Base-by-base conservation (phyloP, 2,888 invertebrate genomes). In the Hirtodrosophila trivittata region DNA sequence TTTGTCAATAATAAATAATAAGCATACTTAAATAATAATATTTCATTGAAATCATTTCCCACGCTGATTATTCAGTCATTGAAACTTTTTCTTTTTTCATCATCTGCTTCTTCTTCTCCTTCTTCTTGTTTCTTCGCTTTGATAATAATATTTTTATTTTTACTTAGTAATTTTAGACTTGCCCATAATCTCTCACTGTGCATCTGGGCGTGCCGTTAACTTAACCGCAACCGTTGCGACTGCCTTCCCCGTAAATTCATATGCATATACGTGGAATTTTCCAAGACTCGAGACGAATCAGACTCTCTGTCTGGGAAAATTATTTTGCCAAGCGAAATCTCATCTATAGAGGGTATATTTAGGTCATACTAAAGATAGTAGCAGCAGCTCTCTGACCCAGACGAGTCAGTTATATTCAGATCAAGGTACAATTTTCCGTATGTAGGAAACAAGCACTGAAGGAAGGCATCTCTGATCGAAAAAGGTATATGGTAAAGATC, bases 51-150 rank as follows among this genome's bases (percentile, higher is more conserved):
- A 43, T 42, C 12, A 35, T 69, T 80, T 80, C 85, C 77, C 80
- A 80, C 80, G 80, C 66, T 78, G 85, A 64, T 85, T 81, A 77
- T 60, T 75, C 47, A 51, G 57, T 45, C 56, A 55, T 64, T 64
- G 43, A 65, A 35, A 26, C 39, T 21, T 38, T 42, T 28, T 49
- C 43, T 54, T 35, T 45, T 37, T n/a, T n/a, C n/a, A n/a, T n/a
- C n/a, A n/a, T n/a, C 32, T 12, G 37, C 21, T 12, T 26, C 14
- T 21, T 21, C 18, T 21, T 3, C n/a, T n/a, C 18, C 18, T 3
- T 21, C 18, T 21, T 21, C 5, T 21, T 21, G 5, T 21, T 21
- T 21, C 5, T 21, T 21, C n/a, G n/a, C n/a, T 21, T 21, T 21
- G 2, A 21, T 21, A 3, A 21, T 21, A n/a, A n/a, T n/a, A n/a